Evolutionary conservation across 2,888 invertebrate genomes (phyloP).

Genomic region (Acanthoscelides obtectus): DNA sequence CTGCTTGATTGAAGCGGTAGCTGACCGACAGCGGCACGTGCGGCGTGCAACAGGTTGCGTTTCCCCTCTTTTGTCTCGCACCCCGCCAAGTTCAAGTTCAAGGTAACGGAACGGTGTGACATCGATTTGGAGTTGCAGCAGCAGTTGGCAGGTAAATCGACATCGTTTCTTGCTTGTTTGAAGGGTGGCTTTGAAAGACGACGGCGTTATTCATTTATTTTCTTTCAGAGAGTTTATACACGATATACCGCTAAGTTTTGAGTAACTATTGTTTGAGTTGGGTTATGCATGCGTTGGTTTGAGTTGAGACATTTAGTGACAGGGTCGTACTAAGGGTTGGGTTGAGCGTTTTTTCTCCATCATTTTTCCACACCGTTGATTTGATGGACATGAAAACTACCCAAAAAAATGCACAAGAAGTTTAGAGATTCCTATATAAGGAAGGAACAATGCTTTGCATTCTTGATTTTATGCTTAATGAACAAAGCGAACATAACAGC

Average conservation of each 20-base stretch:
- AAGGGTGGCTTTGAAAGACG: not conserved
- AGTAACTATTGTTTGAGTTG: not conserved
- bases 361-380: no score
- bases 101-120: constrained; percentile 34
- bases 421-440: no score
- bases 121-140: constrained; percentile 25
- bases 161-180: not conserved
- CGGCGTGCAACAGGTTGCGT: constrained; percentile 30
- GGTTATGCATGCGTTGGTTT: not conserved
- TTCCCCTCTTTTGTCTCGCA: constrained; percentile 11
- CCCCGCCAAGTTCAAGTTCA: constrained; percentile 35
- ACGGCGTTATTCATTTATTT: not conserved
- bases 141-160: constrained; percentile 1
- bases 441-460: no score
- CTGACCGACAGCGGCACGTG: constrained; percentile 11
- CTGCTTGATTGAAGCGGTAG: not conserved
- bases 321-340: not conserved
- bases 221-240: not conserved
- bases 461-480: no score
- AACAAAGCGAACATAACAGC: no score
- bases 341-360: no score
- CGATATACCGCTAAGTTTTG: not conserved
- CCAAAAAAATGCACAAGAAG: no score
- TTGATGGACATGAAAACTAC: no score
- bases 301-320: not conserved